These are phyloP conservation scores for Fabriciana adippe DNA, from an alignment of 2,888 invertebrate species.

Conservation along the genomic window DNA sequence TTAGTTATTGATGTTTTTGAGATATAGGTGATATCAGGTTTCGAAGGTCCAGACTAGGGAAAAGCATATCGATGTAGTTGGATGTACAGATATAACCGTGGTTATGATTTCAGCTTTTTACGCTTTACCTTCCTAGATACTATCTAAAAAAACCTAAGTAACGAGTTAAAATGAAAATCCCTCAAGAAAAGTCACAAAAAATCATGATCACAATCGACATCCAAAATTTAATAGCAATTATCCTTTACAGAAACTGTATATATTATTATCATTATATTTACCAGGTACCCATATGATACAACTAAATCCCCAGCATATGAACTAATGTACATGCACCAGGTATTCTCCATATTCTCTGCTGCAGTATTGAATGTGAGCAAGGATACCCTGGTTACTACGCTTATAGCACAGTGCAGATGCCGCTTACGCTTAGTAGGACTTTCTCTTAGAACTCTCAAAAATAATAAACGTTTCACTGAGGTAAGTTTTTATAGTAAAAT, in stretches of 20 bases:
- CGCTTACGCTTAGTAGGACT: constrained; percentile 63
- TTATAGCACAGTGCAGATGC: constrained; percentile 65
- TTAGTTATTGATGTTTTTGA: too few species aligned
- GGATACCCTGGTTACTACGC: constrained; percentile 60
- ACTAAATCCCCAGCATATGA: constrained; percentile 67
- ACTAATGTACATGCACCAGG: constrained; percentile 69
- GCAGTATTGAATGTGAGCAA: constrained; percentile 67
- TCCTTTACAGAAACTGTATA: not conserved
- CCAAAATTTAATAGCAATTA: too few species aligned
- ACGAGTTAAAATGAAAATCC: too few species aligned
- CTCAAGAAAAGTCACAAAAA: too few species aligned
- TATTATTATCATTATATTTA: constrained; percentile 24
- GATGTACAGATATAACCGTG: too few species aligned
- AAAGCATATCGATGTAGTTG: too few species aligned
- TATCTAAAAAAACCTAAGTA: too few species aligned
- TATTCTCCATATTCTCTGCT: constrained; percentile 50
- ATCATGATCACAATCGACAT: too few species aligned
- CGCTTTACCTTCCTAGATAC: too few species aligned
- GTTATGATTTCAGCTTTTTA: too few species aligned
- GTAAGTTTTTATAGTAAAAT: constrained; percentile 7
- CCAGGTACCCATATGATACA: constrained; percentile 75
- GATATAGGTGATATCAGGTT: too few species aligned
- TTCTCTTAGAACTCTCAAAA: constrained; percentile 54
- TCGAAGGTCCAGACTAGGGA: too few species aligned
- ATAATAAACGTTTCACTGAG: constrained; percentile 29